Percentiles rank a stretch among this genome's conserved stretches.
phyloP scores from a whole-genome alignment of 1,140 invertebrate genomes.

The Varroa destructor region DNA sequence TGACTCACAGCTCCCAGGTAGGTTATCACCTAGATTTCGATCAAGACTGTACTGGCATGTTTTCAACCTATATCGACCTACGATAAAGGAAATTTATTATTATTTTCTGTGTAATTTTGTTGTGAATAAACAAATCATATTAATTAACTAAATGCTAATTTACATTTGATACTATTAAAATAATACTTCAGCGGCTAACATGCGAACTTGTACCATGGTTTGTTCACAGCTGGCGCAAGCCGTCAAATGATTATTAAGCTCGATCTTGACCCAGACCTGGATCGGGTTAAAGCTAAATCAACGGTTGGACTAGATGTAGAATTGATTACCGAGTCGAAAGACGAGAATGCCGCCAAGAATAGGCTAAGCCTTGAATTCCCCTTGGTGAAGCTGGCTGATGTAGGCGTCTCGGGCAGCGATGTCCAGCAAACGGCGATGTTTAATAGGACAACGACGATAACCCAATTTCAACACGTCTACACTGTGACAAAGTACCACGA shows the following conservation, averaged over 20 bases:
- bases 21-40: not conserved
- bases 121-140: not conserved
- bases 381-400: not conserved
- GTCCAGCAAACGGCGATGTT: not conserved
- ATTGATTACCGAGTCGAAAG: not conserved
- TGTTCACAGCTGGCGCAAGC: not conserved
- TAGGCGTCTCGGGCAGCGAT: not conserved
- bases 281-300: not conserved
- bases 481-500: constrained; percentile 22
- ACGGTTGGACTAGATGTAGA: not conserved
- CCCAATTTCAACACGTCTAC: not conserved
- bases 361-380: not conserved
- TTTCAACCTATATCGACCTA: not conserved
- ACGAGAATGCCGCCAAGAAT: constrained; percentile 4
- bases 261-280: not conserved
- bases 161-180: too few relatives aligned
- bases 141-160: too few relatives aligned
- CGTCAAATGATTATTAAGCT: not conserved
- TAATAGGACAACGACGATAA: not conserved
- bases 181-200: too few relatives aligned
- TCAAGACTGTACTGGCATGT: not conserved
- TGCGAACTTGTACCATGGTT: too few relatives aligned
- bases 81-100: not conserved
- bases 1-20: constrained; percentile 7
- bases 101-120: not conserved